Evolutionary conservation across 1,140 invertebrate genomes (phyloP), one percentile per base, ranked within the genome.

Genomic region (Cryptotermes secundus): DNA sequence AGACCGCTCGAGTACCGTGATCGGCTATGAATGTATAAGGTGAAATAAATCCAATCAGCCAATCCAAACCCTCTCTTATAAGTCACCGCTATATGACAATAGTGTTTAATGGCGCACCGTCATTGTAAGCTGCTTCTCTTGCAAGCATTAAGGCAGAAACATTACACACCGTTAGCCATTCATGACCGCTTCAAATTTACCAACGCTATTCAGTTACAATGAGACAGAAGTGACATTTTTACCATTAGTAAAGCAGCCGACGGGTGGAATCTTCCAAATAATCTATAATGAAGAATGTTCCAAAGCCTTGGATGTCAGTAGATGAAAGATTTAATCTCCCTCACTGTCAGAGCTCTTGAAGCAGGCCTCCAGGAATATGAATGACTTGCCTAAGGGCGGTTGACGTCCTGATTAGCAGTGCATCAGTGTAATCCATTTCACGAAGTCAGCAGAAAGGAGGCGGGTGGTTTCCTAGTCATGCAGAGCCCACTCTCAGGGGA

Each of bases 301-400:
- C 26, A 72, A 72, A 72, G 59, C 59, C 31, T 72, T 31, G 31
- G 59, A 72, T 16, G 59, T 72, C 59, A 72, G 59, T 72, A 26
- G 59, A 72, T 72, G 59, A 72, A 72, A 72, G 59, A 72, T 72
- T 72, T 72, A 72, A 72, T 72, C 59, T 72, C 59, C 59, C n/a
- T 16, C 26, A 26, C 26, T 31, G 59, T 14, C 59, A 72, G 59
- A 19, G n/a, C 59, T 72, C 59, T 72, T 26, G 59, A 72, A n/a
- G 26, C 16, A 6, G 59, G 26, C 59, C 59, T 72, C 59, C 31
- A 31, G 31, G n/a, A 72, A 72, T 72, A 72, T 72, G 59, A 16
- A 72, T 72, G 59, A 72, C 59, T 31, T 31, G 26, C 31, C 59
- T 72, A 31, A 31, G 26, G 59, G 59, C 59, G 59, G 59, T n/a